Evolutionary conservation across 2,888 invertebrate species (phyloP).

Genomic region (Cryptus viduatorius): DNA sequence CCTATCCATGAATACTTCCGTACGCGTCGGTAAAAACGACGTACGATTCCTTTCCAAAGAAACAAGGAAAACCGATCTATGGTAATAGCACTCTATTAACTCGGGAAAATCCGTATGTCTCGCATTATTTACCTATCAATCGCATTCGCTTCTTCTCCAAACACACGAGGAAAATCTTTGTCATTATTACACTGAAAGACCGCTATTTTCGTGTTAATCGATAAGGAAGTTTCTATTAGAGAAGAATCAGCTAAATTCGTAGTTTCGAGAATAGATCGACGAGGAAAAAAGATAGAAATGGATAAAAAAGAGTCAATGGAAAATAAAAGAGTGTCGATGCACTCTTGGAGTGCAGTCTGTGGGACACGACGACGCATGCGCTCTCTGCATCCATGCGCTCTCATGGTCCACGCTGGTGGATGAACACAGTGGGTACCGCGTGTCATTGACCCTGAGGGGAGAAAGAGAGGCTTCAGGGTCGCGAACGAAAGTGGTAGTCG

Average conservation of each 20-base stretch:
- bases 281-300: slow-evolving; percentile 7
- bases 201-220: neutral
- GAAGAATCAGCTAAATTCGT: neutral
- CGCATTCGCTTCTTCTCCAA: neutral
- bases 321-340: neutral
- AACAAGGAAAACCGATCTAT: neutral
- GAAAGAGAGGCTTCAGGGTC: slow-evolving; percentile 65
- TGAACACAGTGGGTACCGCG: slow-evolving; percentile 18
- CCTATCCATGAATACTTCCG: neutral
- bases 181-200: neutral
- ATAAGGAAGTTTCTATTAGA: neutral
- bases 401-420: slow-evolving; percentile 47
- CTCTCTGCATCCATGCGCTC: slow-evolving; percentile 42
- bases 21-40: neutral
- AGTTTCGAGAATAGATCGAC: neutral
- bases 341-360: neutral
- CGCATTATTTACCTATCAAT: too few relatives aligned
- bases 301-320: neutral
- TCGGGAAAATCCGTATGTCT: too few relatives aligned
- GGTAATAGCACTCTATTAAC: too few relatives aligned
- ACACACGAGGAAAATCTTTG: neutral
- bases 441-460: slow-evolving; percentile 70
- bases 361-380: slow-evolving; percentile 47
- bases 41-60: neutral
- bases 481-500: slow-evolving; percentile 55